These are phyloP conservation scores for Halictus rubicundus DNA, from an alignment of 1,140 invertebrate species.

Conservation along the genomic window DNA sequence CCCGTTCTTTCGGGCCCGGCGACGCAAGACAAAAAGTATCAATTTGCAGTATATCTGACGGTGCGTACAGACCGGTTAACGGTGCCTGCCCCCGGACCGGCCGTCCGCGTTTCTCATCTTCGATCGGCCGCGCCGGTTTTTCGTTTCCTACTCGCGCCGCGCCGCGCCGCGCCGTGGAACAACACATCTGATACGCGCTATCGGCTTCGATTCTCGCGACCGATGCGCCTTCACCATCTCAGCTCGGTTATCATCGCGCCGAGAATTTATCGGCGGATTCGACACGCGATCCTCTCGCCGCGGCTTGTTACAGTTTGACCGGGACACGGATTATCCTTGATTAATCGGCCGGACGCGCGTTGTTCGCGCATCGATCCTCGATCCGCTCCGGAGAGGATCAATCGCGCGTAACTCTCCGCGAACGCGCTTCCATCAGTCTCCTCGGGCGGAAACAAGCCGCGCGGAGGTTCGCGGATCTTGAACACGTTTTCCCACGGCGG, in stretches of 20 bases:
- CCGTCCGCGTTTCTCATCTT: conserved; percentile 22
- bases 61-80: conserved; percentile 43
- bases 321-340: neutral
- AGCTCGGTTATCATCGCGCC: conserved; percentile 8
- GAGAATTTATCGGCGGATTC: conserved; percentile 28
- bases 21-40: conserved; percentile 53
- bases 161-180: neutral
- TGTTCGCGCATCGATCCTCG: no score
- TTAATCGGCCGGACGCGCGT: no score
- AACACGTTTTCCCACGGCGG: conserved; percentile 7
- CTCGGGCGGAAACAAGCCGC: neutral
- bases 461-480: conserved; percentile 10
- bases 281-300: neutral
- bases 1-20: conserved; percentile 39
- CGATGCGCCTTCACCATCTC: no score
- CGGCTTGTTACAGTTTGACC: neutral
- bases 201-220: neutral
- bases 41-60: conserved; percentile 51
- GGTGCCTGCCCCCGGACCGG: conserved; percentile 13
- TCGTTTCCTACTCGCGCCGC: conserved; percentile 9
- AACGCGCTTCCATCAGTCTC: neutral
- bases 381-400: no score
- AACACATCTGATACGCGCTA: conserved; percentile 41
- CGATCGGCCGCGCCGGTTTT: conserved; percentile 16
- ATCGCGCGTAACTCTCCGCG: neutral